Percentiles rank a stretch among this genome's conserved stretches.
phyloP scores from a whole-genome alignment of 2,797 vertebrate species.

The Lepus townsendii region DNA sequence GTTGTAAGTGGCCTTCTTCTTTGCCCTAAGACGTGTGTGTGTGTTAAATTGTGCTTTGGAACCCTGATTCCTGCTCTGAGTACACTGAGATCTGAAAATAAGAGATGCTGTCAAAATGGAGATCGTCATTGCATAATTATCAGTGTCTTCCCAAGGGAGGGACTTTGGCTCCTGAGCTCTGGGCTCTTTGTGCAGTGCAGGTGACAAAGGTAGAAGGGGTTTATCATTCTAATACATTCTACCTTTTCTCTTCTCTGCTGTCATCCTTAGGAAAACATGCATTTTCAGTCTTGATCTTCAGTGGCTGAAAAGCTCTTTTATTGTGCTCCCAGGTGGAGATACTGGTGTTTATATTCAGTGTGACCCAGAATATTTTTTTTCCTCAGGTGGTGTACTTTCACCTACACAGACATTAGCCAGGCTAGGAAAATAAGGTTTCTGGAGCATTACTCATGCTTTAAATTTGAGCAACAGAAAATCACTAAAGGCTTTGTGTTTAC shows the following conservation, averaged over 20 bases:
- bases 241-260: constrained; percentile 36
- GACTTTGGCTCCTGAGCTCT: not conserved
- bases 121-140: not conserved
- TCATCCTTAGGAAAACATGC: constrained; percentile 73
- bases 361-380: constrained; percentile 79
- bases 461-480: constrained; percentile 84
- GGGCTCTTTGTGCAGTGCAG: constrained; percentile 3
- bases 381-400: constrained; percentile 74
- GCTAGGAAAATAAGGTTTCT: constrained; percentile 80
- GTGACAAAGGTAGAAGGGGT: constrained; percentile 71
- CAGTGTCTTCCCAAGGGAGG: constrained; percentile 38
- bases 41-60: not conserved
- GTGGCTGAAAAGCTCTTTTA: constrained; percentile 77
- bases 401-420: constrained; percentile 81
- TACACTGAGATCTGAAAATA: constrained; percentile 16
- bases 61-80: not conserved
- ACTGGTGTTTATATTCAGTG: constrained; percentile 75
- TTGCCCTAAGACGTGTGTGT: fast-evolving
- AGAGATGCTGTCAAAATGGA: constrained; percentile 6
- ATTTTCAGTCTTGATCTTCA: constrained; percentile 73
- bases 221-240: constrained; percentile 60
- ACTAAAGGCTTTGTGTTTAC: constrained; percentile 75
- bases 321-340: constrained; percentile 74
- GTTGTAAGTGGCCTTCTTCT: not conserved
- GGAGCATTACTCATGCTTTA: constrained; percentile 78